Evolutionary conservation across 2,113 vertebrate species (phyloP), one percentile per base, ranked within the genome.

Genomic region (Madoqua kirkii): DNA sequence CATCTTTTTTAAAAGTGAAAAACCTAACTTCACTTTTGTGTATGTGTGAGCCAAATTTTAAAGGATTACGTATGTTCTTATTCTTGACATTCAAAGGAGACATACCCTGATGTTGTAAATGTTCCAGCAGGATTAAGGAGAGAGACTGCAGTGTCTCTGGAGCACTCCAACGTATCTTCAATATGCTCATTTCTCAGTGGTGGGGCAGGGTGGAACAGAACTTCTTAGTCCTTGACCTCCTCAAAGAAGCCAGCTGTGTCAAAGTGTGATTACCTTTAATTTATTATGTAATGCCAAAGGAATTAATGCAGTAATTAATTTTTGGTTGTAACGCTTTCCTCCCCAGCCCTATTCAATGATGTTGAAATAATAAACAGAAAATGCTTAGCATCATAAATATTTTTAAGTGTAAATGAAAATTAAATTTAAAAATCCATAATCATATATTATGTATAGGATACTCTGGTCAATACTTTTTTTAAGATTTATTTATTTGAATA

Each of bases 81-180:
- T 98, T 98, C 97, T 97, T 98, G 89, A 96, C 96, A 97, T 97
- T 98, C 93, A 98, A 98, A 98, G 93, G 87, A 21, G 21, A 87
- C 60, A 93, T 97, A 96, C 74, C 33, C 4, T 16, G 16, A 96
- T 91, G 87, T 15, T 98, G 6, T 96, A 98, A 98, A 96, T 85
- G 95, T 97, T 98, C 62, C 87, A 97, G 76, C 93, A 98, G 97
- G 94, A 96, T 98, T 98, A 98, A 96, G 57, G 27, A 84, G 81
- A 90, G 95, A 97, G 76, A 84, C 67, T 97, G 81, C 57, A 89
- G 93, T 13, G 91, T 89, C 33, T 93, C 74, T 96, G 92, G 91
- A 97, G 93, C 96, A 78, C 64, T 96, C 67, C 88, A 97, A 16
- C 17, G 36, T 95, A 40, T 82, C 89, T 98, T 91, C 92, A 97